Conservation (phyloP, 2,797 vertebrate species). For the Betta splendens region DNA sequence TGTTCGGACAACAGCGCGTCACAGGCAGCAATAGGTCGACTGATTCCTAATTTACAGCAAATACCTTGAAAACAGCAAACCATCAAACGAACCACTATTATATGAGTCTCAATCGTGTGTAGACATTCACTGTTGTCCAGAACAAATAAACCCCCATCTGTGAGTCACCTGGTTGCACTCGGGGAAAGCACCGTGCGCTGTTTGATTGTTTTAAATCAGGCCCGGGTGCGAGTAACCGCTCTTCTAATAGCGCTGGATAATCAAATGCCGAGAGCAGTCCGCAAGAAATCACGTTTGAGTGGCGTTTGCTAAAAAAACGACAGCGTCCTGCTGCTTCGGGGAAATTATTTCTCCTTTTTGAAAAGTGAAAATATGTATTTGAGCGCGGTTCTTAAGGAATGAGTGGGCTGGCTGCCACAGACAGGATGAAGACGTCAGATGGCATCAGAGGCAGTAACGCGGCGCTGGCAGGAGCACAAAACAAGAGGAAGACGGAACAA, state of each 20-base stretch:
- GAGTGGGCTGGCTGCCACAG: neutral
- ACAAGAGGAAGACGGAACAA: neutral
- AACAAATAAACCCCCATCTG: neutral
- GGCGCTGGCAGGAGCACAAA: neutral
- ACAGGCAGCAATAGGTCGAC: neutral
- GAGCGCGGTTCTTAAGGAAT: neutral
- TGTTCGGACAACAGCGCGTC: conserved; percentile 19
- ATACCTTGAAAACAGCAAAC: neutral
- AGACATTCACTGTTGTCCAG: neutral
- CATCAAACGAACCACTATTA: neutral
- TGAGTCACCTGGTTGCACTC: neutral
- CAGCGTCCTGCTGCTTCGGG: neutral
- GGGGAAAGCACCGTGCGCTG: neutral
- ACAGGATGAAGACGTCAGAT: neutral
- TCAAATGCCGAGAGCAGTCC: neutral
- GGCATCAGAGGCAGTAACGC: neutral
- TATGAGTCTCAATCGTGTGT: neutral
- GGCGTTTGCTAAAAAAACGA: neutral
- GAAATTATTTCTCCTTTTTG: neutral
- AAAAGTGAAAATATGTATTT: neutral
- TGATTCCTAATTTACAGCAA: neutral
- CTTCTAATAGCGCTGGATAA: conserved; percentile 1
- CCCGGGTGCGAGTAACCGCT: neutral
- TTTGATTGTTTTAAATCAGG: neutral
- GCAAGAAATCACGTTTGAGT: neutral